Conservation (phyloP, 2,888 invertebrate genomes). For the Eupithecia abbreviata region DNA sequence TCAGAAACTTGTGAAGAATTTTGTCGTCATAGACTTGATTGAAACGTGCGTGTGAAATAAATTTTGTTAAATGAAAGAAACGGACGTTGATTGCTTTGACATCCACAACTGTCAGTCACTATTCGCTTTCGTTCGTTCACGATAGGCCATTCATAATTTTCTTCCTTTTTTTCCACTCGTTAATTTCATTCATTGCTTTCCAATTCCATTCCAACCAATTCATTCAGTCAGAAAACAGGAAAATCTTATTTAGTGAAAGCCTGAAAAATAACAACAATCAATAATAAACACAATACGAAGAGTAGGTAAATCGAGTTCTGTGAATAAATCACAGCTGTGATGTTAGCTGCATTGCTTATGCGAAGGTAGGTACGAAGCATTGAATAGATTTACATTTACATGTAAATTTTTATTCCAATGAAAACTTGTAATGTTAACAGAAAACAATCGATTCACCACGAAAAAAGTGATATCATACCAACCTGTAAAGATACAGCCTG, state of each 20-base stretch:
- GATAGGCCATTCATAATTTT: no score
- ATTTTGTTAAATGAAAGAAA: not conserved
- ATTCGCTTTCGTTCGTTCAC: no score
- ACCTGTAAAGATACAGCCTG: not conserved
- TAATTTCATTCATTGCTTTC: no score
- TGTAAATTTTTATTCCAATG: not conserved
- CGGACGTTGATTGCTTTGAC: not conserved
- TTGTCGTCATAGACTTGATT: no score
- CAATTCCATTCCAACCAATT: no score
- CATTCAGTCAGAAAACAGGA: no score
- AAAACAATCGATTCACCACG: constrained; percentile 1
- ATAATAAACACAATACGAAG: not conserved
- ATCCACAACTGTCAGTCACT: not conserved
- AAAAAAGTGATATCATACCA: not conserved
- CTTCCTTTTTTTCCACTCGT: no score
- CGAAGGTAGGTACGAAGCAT: not conserved
- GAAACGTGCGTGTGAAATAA: no score
- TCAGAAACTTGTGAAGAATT: no score
- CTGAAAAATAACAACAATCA: not conserved
- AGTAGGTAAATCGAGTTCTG: not conserved
- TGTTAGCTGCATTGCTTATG: not conserved
- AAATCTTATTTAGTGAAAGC: no score
- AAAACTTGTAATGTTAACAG: not conserved
- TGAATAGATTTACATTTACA: not conserved
- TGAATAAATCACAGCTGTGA: not conserved